phyloP scores from a whole-genome alignment of 2,797 vertebrate species.

The Lithobates sylvaticus region DNA sequence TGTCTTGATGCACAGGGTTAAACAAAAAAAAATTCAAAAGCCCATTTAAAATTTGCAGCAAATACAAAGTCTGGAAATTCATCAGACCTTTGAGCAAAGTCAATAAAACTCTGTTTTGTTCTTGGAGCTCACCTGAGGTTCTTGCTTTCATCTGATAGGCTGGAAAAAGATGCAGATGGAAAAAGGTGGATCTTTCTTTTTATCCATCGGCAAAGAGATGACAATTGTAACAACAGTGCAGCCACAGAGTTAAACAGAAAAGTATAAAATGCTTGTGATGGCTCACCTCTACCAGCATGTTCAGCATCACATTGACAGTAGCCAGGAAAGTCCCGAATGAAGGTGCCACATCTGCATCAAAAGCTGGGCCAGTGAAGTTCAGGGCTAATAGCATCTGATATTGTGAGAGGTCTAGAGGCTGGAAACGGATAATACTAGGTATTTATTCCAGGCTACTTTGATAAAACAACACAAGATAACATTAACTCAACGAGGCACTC shows the following conservation, averaged over 20 bases:
- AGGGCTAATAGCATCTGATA: conserved; percentile 91
- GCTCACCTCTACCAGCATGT: conserved; percentile 92
- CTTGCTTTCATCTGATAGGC: conserved; percentile 87
- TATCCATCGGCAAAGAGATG: conserved; percentile 83
- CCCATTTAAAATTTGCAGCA: too few species aligned
- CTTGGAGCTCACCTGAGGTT: conserved; percentile 86
- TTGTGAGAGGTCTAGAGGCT: conserved; percentile 96
- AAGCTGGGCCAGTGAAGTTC: conserved; percentile 94
- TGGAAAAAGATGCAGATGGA: conserved; percentile 80
- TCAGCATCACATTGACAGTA: conserved; percentile 93
- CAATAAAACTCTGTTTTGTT: background rate
- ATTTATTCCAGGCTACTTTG: too few species aligned
- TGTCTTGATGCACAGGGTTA: too few species aligned
- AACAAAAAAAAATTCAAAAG: too few species aligned
- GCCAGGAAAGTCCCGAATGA: conserved; percentile 96
- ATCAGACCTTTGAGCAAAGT: background rate
- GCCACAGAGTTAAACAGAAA: background rate
- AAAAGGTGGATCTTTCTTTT: conserved; percentile 91
- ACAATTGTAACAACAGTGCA: background rate
- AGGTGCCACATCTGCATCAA: conserved; percentile 94
- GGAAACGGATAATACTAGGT: background rate
- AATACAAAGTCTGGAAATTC: too few species aligned
- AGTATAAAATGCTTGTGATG: background rate
- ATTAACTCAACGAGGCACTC: too few species aligned
- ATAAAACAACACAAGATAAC: too few species aligned